Percentiles rank a stretch among this genome's conserved stretches.
Conservation (phyloP, 2,888 invertebrate genomes). For the Eurois occulta region DNA sequence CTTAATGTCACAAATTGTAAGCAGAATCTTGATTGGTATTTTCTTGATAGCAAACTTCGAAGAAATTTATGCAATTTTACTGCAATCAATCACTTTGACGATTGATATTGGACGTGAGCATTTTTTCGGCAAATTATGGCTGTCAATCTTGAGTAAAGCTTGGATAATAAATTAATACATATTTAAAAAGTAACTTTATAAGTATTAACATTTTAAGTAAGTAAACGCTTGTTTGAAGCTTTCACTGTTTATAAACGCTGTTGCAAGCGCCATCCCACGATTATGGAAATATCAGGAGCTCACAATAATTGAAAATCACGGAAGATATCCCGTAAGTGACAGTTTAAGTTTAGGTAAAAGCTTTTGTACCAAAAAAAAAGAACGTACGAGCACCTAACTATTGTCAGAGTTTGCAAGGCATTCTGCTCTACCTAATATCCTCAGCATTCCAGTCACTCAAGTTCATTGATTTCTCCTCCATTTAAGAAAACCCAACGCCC, state of each 20-base stretch:
- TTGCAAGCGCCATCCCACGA: too few relatives aligned
- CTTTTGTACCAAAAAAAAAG: background rate
- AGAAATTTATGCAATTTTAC: conserved; percentile 51
- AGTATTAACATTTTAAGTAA: background rate
- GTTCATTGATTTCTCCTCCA: conserved; percentile 63
- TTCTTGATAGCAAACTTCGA: conserved; percentile 34
- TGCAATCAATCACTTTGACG: conserved; percentile 53
- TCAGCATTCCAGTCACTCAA: conserved; percentile 35
- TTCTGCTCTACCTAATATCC: background rate
- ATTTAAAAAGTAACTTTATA: background rate
- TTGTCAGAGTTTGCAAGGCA: background rate
- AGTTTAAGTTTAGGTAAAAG: too few relatives aligned
- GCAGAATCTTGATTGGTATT: conserved; percentile 43
- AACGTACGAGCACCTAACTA: background rate
- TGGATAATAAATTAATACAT: conserved; percentile 35
- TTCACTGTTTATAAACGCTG: too few relatives aligned
- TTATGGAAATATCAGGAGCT: too few relatives aligned
- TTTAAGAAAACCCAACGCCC: conserved; percentile 57
- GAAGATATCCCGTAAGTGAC: too few relatives aligned
- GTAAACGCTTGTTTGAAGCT: too few relatives aligned
- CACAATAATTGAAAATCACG: too few relatives aligned
- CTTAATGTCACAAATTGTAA: conserved; percentile 52
- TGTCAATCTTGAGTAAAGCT: conserved; percentile 24
- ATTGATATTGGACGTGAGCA: conserved; percentile 43
- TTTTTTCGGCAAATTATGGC: conserved; percentile 56